A percentile compares a stretch with the other conserved stretches of the same genome.
Conservation (phyloP, 2,888 invertebrate genomes). For the Protophormia terraenovae region DNA sequence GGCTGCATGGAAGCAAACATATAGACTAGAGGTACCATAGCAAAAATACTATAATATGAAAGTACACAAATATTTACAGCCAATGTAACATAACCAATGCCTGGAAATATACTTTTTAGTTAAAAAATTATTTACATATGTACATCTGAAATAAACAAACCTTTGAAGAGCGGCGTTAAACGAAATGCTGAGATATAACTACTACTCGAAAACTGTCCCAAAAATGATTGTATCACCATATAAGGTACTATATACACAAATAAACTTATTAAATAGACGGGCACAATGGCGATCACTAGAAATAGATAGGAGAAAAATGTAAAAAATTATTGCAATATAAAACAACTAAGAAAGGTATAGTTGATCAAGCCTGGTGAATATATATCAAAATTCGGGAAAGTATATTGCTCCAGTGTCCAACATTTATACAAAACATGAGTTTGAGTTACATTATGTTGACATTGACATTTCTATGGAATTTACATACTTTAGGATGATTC, state of each 20-base stretch:
- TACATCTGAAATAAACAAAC: constrained; percentile 80
- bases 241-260: constrained; percentile 91
- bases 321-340: background rate
- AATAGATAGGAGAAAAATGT: background rate
- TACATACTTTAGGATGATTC: too few species aligned
- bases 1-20: constrained; percentile 86
- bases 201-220: constrained; percentile 92
- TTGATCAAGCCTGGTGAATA: too few species aligned
- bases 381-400: too few species aligned
- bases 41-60: constrained; percentile 90
- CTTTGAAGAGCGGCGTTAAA: constrained; percentile 93
- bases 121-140: background rate
- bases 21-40: constrained; percentile 91
- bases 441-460: too few species aligned
- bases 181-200: constrained; percentile 92
- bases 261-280: constrained; percentile 83
- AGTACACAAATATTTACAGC: constrained; percentile 89
- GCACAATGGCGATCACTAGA: constrained; percentile 73
- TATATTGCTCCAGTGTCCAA: too few species aligned
- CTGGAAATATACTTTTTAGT: constrained; percentile 81
- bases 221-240: constrained; percentile 92
- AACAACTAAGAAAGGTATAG: too few species aligned
- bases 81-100: constrained; percentile 92
- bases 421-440: too few species aligned
- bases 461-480: too few species aligned